phyloP scores from a whole-genome alignment of 2,113 vertebrate genomes.

The Myotis yumanensis region DNA sequence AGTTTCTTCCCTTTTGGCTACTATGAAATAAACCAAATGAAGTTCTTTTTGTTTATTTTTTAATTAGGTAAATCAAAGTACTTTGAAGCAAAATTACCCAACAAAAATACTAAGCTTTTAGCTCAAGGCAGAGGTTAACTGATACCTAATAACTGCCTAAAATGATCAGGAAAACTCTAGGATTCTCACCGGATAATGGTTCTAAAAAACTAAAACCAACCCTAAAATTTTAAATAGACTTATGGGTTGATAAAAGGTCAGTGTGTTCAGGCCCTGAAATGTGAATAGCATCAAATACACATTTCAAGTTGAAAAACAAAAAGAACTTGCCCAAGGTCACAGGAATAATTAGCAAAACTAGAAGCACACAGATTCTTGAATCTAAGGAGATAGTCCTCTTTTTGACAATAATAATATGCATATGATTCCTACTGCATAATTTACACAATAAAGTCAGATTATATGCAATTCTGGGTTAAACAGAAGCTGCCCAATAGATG shows the following conservation, averaged over 20 bases:
- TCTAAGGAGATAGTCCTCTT: neutral
- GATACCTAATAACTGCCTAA: neutral
- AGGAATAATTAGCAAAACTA: constrained; percentile 31
- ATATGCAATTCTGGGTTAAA: constrained; percentile 4
- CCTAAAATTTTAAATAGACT: neutral
- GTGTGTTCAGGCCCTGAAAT: neutral
- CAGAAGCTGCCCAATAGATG: neutral
- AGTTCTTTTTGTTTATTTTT: constrained; percentile 25
- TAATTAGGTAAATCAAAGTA: constrained; percentile 25
- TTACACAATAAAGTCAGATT: neutral
- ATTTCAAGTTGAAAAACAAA: constrained; percentile 53
- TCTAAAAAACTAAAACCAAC: constrained; percentile 31
- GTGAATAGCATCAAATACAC: constrained; percentile 11
- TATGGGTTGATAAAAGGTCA: neutral
- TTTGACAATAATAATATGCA: neutral
- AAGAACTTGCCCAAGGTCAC: constrained; percentile 55
- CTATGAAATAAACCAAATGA: neutral
- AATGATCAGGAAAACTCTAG: constrained; percentile 24
- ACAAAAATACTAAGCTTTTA: constrained; percentile 13
- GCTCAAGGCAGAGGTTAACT: constrained; percentile 25
- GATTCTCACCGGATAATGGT: neutral
- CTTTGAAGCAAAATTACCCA: neutral
- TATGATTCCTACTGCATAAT: neutral
- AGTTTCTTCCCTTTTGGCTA: neutral
- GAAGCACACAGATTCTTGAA: neutral